These are phyloP conservation scores for Pithys albifrons DNA, from an alignment of 2,113 vertebrate genomes.

Conservation along the genomic window DNA sequence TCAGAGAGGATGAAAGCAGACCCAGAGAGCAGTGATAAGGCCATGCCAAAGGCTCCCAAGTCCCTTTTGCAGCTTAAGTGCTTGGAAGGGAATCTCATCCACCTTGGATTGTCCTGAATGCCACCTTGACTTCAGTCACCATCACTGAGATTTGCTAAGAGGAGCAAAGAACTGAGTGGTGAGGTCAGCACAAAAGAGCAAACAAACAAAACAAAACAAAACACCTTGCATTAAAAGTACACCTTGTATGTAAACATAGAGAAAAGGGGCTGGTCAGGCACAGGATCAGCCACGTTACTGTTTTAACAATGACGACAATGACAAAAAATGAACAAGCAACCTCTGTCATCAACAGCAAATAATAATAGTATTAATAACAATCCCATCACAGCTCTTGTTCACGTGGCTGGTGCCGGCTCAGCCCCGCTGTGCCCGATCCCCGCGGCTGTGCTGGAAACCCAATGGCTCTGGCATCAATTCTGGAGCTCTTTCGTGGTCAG, in stretches of 20 bases:
- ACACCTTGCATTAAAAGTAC: neutral
- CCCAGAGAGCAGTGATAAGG: neutral
- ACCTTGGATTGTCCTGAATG: neutral
- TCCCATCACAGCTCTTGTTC: constrained; percentile 43
- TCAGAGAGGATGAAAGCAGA: neutral
- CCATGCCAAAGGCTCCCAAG: neutral
- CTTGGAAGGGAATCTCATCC: constrained; percentile 15
- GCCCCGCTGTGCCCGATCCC: neutral
- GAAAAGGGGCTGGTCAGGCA: neutral
- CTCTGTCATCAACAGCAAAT: neutral
- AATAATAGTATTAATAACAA: neutral
- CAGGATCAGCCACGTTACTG: constrained; percentile 35
- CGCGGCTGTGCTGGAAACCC: neutral
- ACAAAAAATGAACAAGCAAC: constrained; percentile 18
- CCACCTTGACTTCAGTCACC: neutral
- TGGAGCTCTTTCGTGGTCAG: neutral
- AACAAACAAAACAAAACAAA: constrained; percentile 11
- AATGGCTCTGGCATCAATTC: neutral
- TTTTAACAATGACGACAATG: neutral
- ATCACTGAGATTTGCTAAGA: constrained; percentile 7
- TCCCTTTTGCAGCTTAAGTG: neutral
- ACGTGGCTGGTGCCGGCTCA: neutral
- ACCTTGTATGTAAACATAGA: constrained; percentile 53
- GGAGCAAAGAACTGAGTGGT: neutral
- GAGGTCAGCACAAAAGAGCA: constrained; percentile 38